Percentiles rank a stretch among this genome's conserved stretches.
Conservation (phyloP, 37 sponge, comb jelly and placozoan species). For the Mnemiopsis leidyi region DNA sequence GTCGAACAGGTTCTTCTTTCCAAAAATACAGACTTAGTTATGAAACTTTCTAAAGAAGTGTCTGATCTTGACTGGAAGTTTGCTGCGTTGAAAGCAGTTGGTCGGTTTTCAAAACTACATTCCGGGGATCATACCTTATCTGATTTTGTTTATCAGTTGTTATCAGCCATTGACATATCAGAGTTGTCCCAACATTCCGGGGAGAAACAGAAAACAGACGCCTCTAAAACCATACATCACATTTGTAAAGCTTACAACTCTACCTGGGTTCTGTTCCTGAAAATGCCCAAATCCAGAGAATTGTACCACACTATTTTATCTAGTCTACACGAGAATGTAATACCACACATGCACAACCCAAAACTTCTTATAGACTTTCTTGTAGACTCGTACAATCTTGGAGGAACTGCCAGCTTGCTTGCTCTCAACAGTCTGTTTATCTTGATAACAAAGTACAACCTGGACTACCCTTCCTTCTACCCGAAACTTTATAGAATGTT, state of each 20-base stretch:
- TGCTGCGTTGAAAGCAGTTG: not conserved
- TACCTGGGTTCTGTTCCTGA: conserved; percentile 66
- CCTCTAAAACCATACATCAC: conserved; percentile 36
- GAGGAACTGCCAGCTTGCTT: conserved; percentile 87
- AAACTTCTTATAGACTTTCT: conserved; percentile 91
- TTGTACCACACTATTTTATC: conserved; percentile 68
- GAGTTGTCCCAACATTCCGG: not conserved
- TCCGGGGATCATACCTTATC: not conserved
- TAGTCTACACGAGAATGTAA: conserved; percentile 78
- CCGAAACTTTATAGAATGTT: conserved; percentile 79
- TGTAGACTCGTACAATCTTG: conserved; percentile 76
- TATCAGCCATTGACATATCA: conserved; percentile 19
- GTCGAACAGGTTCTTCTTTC: not conserved
- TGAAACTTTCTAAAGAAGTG: not conserved
- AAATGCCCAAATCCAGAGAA: conserved; percentile 36
- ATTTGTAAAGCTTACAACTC: conserved; percentile 31
- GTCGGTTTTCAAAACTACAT: not conserved
- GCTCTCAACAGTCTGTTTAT: conserved; percentile 96
- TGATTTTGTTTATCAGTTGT: not conserved
- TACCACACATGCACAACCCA: conserved; percentile 91
- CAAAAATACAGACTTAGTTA: not conserved
- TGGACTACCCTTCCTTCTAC: conserved; percentile 97
- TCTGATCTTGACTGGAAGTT: conserved; percentile 59
- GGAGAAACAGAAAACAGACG: conserved; percentile 36
- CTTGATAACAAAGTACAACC: conserved; percentile 85